Evolutionary conservation across 1,140 invertebrate genomes (phyloP).

Genomic region (Drosophila truncata): DNA sequence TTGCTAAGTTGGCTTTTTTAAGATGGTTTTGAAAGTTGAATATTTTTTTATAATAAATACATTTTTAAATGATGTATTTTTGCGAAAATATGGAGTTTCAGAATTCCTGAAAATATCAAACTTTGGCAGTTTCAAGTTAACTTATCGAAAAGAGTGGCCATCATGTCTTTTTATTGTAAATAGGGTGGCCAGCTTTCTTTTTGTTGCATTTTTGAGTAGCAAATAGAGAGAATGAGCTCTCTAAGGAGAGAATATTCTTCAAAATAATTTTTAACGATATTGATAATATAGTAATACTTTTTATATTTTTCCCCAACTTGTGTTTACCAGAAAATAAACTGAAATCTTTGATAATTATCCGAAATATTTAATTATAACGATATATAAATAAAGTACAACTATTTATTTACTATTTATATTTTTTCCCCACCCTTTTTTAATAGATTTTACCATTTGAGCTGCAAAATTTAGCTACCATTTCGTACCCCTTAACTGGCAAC

Average conservation of each 20-base stretch:
- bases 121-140: background rate
- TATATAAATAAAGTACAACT: background rate
- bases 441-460: background rate
- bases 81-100: background rate
- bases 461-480: background rate
- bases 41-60: background rate
- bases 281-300: too few species aligned
- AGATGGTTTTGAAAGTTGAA: background rate
- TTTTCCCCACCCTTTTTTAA: too few species aligned
- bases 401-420: too few species aligned
- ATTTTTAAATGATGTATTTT: background rate
- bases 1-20: background rate
- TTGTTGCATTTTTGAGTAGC: too few species aligned
- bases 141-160: background rate
- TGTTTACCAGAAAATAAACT: background rate
- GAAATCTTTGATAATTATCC: background rate
- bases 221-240: too few species aligned
- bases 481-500: background rate
- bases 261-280: too few species aligned
- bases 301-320: too few species aligned
- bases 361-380: background rate
- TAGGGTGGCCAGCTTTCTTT: background rate
- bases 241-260: too few species aligned
- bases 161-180: background rate
- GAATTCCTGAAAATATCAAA: background rate